Evolutionary conservation across 2,113 vertebrate species (phyloP), one percentile per base, ranked within the genome.

Genomic region (Xiphophorus maculatus): DNA sequence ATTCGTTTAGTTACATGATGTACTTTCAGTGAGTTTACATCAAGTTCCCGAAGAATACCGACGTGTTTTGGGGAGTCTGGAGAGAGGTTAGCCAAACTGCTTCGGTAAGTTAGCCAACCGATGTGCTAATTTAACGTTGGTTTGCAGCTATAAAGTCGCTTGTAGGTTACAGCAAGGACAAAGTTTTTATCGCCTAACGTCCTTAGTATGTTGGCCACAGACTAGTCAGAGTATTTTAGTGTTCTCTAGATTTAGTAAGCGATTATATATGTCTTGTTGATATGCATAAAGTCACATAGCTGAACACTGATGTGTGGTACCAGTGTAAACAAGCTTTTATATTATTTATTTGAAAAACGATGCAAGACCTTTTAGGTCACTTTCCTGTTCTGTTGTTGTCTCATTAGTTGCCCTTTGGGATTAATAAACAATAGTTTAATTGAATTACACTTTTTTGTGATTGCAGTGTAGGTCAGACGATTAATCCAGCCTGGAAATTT

Each of bases 81-180:
- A n/a, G 72, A 12, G 51, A 66, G 70, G 67, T 76, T 85, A 85
- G 61, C 66, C 71, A 42, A 42, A 15, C 63, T 60, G 62, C 67
- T 87, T 79, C 61, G 85, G 90, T 90, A 72, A 89, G 88, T 3
- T 77, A 67, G 79, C 79, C 80, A 89, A 69, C 77, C 30, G 2
- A 30, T 17, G 15, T 1, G 30, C 17, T 30, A 30, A 29, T 9
- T 28, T 67, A 7, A 67, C 27, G 5, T 17, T 29, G n/a, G 12
- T 42, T 66, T 12, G 13, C 51, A 27, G 4, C 12, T 66, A 9
- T 10, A 37, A 35, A 71, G 13, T 28, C 2, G 14, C 4, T 17
- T 69, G 5, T 33, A 17, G 22, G 7, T 33, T 33, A n/a, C 7
- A 58, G 19, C 8, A n/a, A n/a, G 51, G 51, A n/a, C 42, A 29